These are phyloP conservation scores for Ageneiosus marmoratus DNA, from an alignment of 2,113 vertebrate genomes.

Conservation along the genomic window DNA sequence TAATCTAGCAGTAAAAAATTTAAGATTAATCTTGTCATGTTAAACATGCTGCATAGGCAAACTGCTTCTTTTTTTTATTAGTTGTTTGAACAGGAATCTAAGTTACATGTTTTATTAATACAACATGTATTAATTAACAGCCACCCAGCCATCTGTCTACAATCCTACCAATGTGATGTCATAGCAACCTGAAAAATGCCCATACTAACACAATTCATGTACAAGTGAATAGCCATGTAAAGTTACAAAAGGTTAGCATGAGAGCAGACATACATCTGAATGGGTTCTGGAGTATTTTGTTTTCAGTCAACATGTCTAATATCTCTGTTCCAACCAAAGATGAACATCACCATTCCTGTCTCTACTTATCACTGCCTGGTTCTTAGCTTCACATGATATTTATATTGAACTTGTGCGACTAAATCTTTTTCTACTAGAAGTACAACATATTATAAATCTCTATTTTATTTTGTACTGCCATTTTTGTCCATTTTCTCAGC, in stretches of 20 bases:
- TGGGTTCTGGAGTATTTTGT: not conserved
- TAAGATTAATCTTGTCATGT: not conserved
- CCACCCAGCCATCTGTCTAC: not conserved
- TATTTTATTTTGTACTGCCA: too few relatives aligned
- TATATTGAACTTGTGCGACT: not conserved
- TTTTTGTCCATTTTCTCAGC: too few relatives aligned
- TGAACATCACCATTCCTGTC: not conserved
- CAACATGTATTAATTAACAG: not conserved
- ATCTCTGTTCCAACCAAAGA: not conserved
- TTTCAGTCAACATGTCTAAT: not conserved
- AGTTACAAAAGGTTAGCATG: not conserved
- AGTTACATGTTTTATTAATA: not conserved
- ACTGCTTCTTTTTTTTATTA: too few relatives aligned
- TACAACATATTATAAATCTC: too few relatives aligned
- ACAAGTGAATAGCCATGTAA: not conserved
- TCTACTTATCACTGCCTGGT: not conserved
- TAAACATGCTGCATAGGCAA: too few relatives aligned
- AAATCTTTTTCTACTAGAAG: too few relatives aligned
- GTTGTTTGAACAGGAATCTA: not conserved
- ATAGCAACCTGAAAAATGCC: not conserved
- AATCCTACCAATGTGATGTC: not conserved
- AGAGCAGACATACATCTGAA: not conserved
- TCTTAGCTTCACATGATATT: not conserved
- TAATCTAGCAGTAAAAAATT: not conserved
- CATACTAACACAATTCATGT: not conserved